Base-by-base conservation (phyloP, 2,113 vertebrate genomes). In the Malurus elegans region DNA sequence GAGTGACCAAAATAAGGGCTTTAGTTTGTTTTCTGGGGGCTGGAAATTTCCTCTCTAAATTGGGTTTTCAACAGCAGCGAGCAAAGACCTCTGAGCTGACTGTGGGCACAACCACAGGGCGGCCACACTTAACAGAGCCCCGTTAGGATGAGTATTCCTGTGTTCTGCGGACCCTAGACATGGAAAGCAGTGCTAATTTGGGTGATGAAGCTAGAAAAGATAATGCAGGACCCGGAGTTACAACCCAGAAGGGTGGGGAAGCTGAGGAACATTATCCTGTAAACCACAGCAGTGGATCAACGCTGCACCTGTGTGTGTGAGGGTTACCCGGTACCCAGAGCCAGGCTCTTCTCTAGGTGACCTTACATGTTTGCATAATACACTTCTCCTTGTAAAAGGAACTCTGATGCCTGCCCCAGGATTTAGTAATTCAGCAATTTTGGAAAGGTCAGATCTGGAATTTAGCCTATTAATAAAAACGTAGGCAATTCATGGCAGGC, bases 391-490 rank as follows among this genome's bases (percentile, higher is more conserved):
- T 95, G 67, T 96, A 84, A 93, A 60, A 73, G 74, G 47, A 91
- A 69, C 79, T 76, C 73, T 85, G 71, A 56, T 93, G 79, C 54
- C 83, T 95, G 76, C 92, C 86, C 72, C 81, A 84, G 62, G 73
- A 92, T 97, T 90, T 82, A 94, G 84, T 93, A 95, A 94, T 94
- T 96, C 73, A 64, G 65, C 93, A 87, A 32, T 95, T 95, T 94
- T 94, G 74, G 79, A 96, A 97, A 97, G 94, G 94, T 95, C 96
- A 95, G 89, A 66, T 91, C 70, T 87, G 88, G 72, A 97, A 90
- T 96, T 91, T 90, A 95, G 79, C 82, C 89, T 95, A 91, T 97
- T 96, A 94, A 97, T 96, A 88, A 96, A 95, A 92, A 89, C 25
- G 8, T 57, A 50, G 82, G 76, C 90, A 94, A 94, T 87, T 85